Evolutionary conservation across 1,140 invertebrate genomes (phyloP).

Genomic region (Rhyacophila brunnea): DNA sequence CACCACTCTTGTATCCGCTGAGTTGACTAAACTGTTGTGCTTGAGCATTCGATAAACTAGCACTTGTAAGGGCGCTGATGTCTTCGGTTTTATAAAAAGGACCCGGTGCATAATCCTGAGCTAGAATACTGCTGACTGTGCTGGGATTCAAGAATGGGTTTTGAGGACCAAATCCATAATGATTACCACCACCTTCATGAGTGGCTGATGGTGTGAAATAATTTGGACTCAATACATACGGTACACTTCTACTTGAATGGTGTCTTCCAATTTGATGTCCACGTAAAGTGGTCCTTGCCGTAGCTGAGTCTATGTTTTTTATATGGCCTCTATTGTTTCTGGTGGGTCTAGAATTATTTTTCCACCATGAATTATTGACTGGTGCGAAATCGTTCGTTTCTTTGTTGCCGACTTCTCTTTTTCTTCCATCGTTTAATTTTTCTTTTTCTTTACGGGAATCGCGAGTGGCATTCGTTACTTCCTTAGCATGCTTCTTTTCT

Average conservation of each 20-base stretch:
- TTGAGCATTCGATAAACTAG: neutral
- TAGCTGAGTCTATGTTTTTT: conserved; percentile 3
- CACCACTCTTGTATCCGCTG: conserved; percentile 13
- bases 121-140: no score
- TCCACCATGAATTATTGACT: no score
- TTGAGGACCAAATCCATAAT: no score
- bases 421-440: neutral
- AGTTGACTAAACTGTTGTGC: conserved; percentile 20
- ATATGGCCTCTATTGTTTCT: no score
- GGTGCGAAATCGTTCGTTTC: no score
- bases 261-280: neutral
- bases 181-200: no score
- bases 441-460: conserved; percentile 7
- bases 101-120: no score
- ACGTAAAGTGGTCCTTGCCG: no score
- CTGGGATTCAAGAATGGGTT: neutral
- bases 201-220: neutral
- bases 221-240: conserved; percentile 14
- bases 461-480: conserved; percentile 26
- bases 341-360: no score
- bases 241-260: neutral
- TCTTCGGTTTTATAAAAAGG: conserved; percentile 3
- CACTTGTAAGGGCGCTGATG: conserved; percentile 2
- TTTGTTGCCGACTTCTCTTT: no score
- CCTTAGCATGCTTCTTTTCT: conserved; percentile 43